Evolutionary conservation across 2,113 vertebrate species (phyloP), one percentile per base, ranked within the genome.

Genomic region (Elgaria multicarinata): DNA sequence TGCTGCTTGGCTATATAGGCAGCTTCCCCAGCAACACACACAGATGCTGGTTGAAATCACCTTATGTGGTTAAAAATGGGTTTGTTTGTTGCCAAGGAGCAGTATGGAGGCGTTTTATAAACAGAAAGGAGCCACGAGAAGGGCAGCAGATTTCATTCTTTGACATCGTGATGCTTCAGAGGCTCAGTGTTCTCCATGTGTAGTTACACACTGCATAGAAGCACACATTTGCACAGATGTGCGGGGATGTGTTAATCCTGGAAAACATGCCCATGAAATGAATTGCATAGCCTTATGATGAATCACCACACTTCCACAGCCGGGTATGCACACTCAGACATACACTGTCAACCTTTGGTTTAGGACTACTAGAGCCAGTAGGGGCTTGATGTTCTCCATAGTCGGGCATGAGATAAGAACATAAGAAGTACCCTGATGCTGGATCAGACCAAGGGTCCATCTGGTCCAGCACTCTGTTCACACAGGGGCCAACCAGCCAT

Each of bases 51-150:
- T 50, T 71, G 66, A 92, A 93, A 95, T 91, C 93, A 55, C 93
- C 6, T 14, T 94, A 90, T 87, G 83, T 46, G 91, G 92, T 94
- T 86, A 85, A 80, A 78, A 93, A 67, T 0, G 33, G 42, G n/a
- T 72, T 92, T 87, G 94, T 93, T 95, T 86, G 95, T 93, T 95
- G 94, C 95, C 96, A 87, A 94, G 95, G 93, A 91, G 94, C 95
- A 53, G 6, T 75, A 78, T 87, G 79, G 89, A 95, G 91, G 93
- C 93, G 95, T 94, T 93, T 92, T 84, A 84, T 80, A 94, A 95
- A 86, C 91, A 95, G 22, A 87, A 76, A 3, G 9, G 90, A 87
- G 78, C 83, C 92, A 89, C 66, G 86, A 83, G 67, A 0, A 0
- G 83, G 91, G 77, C 58, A 14, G 31, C 33, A 20, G 18, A 16